Base-by-base conservation (phyloP, 2,797 vertebrate genomes). In the Myotis pilosus region DNA sequence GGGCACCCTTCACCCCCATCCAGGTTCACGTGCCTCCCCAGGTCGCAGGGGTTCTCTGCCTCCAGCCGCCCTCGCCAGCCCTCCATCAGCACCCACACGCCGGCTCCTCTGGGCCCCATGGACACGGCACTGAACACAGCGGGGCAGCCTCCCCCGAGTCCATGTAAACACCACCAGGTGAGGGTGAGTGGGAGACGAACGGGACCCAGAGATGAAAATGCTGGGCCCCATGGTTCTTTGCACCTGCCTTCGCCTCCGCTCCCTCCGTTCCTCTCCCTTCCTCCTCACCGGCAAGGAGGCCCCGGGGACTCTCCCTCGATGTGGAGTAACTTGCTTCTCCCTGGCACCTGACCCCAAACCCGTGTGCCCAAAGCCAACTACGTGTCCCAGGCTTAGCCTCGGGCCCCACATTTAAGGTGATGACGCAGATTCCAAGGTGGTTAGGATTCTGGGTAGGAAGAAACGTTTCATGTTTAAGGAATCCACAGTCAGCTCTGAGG, bases 1-100 rank as follows among this genome's bases (percentile, higher is more conserved):
- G 33, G 0, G 0, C 3, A 3, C 53, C 28, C n/a, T 17, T 71
- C n/a, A 36, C 22, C 17, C 3, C 23, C 9, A 3, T 4, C 33
- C 1, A 19, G 23, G 17, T 33, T n/a, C 41, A 15, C 6, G 19
- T 8, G 28, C 28, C 28, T 53, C 33, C 28, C 28, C 62, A 19
- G 0, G 17, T 41, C 33, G 53, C 64, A 38, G 19, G 1, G 19
- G 1, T 30, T 51, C 74, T 41, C 38, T 41, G 4, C 57, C 38
- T 47, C 57, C 33, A 1, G 1, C 47, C 25, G 10, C 20, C 13
- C 47, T 47, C 16, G 20, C 25, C 9, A 64, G 9, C 7, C 22
- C 30, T 47, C 44, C 36, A 13, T 4, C 3, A 17, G 13, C 41
- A 28, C 38, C 36, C 53, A 72, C 49, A 38, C 16, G 3, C 15